These are phyloP conservation scores for Platysternon megacephalum DNA, from an alignment of 2,113 vertebrate species.

Conservation along the genomic window DNA sequence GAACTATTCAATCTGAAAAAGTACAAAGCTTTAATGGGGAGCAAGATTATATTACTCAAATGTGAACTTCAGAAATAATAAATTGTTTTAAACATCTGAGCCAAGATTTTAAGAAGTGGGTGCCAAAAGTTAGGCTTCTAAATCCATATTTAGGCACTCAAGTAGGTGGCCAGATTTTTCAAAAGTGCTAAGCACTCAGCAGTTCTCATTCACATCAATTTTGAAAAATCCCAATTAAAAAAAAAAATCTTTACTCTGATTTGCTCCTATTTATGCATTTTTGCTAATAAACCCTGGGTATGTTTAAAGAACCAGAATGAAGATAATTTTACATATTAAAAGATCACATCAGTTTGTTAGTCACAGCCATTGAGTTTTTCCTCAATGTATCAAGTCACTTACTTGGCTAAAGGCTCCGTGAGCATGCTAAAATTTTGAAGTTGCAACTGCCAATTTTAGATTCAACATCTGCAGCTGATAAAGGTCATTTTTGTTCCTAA, in stretches of 20 bases:
- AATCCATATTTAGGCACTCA: background rate
- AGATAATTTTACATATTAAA: background rate
- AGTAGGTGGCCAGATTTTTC: no score
- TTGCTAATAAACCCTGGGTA: background rate
- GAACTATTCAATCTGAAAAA: slow-evolving; percentile 81
- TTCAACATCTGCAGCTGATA: background rate
- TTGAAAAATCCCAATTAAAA: background rate
- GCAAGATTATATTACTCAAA: background rate
- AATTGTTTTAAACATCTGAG: background rate
- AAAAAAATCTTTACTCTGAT: background rate
- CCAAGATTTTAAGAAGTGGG: background rate
- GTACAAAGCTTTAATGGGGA: slow-evolving; percentile 14
- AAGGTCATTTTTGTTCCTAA: background rate
- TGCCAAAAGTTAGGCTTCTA: background rate
- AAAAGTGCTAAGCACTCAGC: background rate
- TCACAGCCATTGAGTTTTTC: no score
- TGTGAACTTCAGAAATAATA: background rate
- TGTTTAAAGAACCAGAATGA: background rate
- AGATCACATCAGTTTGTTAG: no score
- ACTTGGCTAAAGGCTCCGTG: no score
- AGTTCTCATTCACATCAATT: background rate
- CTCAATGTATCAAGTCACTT: no score
- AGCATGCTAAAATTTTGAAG: background rate
- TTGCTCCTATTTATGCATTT: background rate
- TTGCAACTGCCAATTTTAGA: background rate